A percentile compares a stretch with the other conserved stretches of the same genome.
Conservation (phyloP, 2,113 vertebrate genomes). For the Ginglymostoma cirratum region DNA sequence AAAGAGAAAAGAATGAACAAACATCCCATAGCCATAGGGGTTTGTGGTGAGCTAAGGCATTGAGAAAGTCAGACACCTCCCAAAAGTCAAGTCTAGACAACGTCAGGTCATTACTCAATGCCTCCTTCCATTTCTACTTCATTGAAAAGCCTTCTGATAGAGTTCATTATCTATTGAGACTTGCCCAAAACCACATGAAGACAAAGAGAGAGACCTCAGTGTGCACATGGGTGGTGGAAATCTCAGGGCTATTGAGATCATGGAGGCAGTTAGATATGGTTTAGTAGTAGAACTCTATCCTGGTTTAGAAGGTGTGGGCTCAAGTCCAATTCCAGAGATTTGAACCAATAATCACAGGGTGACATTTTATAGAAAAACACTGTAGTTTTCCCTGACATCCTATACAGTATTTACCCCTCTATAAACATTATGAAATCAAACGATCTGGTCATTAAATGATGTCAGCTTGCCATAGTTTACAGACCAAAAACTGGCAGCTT, state of each 20-base stretch:
- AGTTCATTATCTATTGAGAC: neutral
- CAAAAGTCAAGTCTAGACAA: neutral
- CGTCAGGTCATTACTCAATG: neutral
- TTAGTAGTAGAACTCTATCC: neutral
- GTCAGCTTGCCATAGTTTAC: neutral
- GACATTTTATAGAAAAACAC: neutral
- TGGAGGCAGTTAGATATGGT: neutral
- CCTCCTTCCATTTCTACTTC: too few relatives aligned
- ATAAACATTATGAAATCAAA: neutral
- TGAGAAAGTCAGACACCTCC: neutral
- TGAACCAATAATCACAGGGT: neutral
- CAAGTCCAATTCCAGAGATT: neutral
- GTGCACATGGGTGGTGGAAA: neutral
- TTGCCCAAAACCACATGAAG: neutral
- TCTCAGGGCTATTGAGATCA: neutral
- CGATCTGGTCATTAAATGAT: neutral
- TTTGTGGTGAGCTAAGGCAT: neutral
- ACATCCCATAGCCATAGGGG: neutral
- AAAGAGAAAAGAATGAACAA: neutral
- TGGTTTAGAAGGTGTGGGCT: neutral
- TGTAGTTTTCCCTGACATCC: neutral
- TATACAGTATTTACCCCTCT: neutral
- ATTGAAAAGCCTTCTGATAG: neutral
- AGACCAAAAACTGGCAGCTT: neutral
- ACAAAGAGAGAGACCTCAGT: neutral